These are phyloP conservation scores for Gadopsis marmoratus DNA, from an alignment of 2,797 vertebrate genomes.

Conservation along the genomic window DNA sequence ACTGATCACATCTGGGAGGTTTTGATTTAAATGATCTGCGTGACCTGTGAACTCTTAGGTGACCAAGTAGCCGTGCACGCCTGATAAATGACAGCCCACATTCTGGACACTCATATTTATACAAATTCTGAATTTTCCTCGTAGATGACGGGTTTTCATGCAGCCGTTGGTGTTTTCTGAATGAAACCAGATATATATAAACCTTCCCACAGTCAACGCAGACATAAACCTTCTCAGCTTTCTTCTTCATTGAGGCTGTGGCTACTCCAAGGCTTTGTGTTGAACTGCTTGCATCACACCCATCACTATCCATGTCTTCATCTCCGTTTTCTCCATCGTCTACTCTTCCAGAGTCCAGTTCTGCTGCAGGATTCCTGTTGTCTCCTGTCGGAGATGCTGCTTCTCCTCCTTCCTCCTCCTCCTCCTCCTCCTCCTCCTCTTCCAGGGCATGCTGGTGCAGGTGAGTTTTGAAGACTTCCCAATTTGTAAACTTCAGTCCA, in stretches of 20 bases:
- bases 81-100: constrained; percentile 72
- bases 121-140: background rate
- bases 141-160: constrained; percentile 1
- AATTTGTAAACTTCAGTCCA: constrained; percentile 65
- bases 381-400: background rate
- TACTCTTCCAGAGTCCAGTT: background rate
- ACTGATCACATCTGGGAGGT: constrained; percentile 65
- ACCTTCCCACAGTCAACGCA: constrained; percentile 79
- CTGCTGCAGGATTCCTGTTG: background rate
- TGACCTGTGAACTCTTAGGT: constrained; percentile 66
- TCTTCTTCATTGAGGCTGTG: background rate
- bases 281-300: background rate
- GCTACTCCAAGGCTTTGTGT: background rate
- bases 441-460: constrained; percentile 66
- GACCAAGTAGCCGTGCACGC: constrained; percentile 46
- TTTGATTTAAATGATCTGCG: rapidly evolving
- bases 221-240: constrained; percentile 25
- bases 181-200: constrained; percentile 73
- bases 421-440: constrained; percentile 29
- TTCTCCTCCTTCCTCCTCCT: background rate
- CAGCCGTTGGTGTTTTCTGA: constrained; percentile 71
- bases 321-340: background rate
- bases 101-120: constrained; percentile 63
- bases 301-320: background rate
- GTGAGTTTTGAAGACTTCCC: constrained; percentile 61